A percentile compares a stretch with the other conserved stretches of the same genome.
phyloP scores from a whole-genome alignment of 2,113 vertebrate species.

The Polypterus senegalus region DNA sequence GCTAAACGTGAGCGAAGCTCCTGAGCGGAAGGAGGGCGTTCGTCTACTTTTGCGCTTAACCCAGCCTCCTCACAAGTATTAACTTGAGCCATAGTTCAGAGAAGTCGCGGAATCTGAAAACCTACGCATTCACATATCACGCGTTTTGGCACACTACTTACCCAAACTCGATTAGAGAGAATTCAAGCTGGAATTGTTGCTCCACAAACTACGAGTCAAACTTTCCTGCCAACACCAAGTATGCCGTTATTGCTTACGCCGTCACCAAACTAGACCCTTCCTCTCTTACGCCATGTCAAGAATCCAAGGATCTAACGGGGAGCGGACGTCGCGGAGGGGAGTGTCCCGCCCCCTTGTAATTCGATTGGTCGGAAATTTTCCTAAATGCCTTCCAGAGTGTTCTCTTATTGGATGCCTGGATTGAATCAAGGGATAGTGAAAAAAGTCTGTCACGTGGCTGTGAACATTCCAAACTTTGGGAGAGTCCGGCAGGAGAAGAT shows the following conservation, averaged over 20 bases:
- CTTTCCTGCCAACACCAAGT: not conserved
- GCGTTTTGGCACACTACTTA: no score
- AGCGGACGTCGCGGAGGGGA: not conserved
- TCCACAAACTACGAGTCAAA: no score
- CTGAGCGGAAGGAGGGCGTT: no score
- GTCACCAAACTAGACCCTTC: not conserved
- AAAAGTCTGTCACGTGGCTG: conserved; percentile 1
- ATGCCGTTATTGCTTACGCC: not conserved
- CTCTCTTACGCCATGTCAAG: conserved; percentile 5
- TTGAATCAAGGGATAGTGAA: not conserved
- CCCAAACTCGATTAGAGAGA: no score
- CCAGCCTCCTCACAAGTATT: no score
- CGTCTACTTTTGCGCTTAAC: no score
- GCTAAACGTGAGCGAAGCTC: no score
- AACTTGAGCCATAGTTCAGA: no score
- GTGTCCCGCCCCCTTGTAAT: not conserved
- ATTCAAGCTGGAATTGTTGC: no score
- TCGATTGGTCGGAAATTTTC: not conserved
- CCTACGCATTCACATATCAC: no score
- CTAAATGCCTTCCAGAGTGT: no score
- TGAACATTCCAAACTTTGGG: conserved; percentile 4
- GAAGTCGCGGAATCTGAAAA: no score
- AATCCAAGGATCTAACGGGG: conserved; percentile 1
- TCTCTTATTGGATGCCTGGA: not conserved
- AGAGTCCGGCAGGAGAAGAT: not conserved